Evolutionary conservation across 2,888 invertebrate species (phyloP), one percentile per base, ranked within the genome.

Genomic region (Tachystola acroxantha): DNA sequence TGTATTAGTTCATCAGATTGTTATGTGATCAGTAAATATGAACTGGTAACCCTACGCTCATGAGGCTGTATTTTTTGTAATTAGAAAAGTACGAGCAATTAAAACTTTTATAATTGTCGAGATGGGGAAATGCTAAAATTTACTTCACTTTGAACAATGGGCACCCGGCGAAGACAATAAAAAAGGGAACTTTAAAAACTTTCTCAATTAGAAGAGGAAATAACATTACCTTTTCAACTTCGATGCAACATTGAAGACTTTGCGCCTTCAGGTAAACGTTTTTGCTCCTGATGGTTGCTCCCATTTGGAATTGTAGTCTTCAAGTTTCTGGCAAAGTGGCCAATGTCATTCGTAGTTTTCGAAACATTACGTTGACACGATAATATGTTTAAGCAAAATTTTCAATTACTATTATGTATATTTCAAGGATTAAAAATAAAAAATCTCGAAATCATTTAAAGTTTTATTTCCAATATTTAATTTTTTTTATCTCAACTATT

Each of bases 41-140:
- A n/a, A n/a, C 55, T n/a, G n/a, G n/a, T n/a, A n/a, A n/a, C n/a
- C n/a, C n/a, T n/a, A n/a, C 53, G 57, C 67, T 72, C 72, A 77
- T 77, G 70, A 70, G 76, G 71, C 73, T 76, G 69, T 78, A 71
- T 80, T 81, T 78, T 81, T 79, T 72, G 75, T 84, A 82, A 85
- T 85, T 82, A 81, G 74, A 70, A 82, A 85, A 85, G 84, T 81
- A 76, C 60, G 68, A 74, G 74, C 80, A 79, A 84, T 85, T 85
- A 82, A 85, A 85, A 85, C 81, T 85, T 85, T 82, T 81, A 81
- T 81, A 82, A 82, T 82, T 79, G 82, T 81, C 68, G 69, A 60
- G 73, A 80, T 77, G 77, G 72, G 57, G 66, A 66, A 41, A 71
- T 70, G 64, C 64, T 75, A 62, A 77, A 74, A 76, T 82, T 81